Base-by-base conservation (phyloP, 2,888 invertebrate genomes). In the Himalopsyche tibetana region DNA sequence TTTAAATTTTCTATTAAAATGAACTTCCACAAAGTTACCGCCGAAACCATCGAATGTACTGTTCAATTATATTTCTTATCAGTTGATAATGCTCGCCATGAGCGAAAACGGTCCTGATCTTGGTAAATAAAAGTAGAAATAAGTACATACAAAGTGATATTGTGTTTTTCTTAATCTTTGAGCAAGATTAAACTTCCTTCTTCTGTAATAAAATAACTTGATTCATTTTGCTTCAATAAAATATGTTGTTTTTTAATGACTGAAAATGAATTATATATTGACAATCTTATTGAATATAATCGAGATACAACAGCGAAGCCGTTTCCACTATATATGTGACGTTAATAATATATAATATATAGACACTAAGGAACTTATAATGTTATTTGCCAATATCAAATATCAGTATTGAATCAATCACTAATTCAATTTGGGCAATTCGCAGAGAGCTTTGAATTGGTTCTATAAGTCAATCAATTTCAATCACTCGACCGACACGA, bases 381-480 rank as follows among this genome's bases (percentile, higher is more conserved):
- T 74, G 74, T 15, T 74, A 36, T 80, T 80, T 80, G 80, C 42
- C 80, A 45, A 45, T 80, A 80, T 45, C 40, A 80, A 80, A 80
- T 80, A 80, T 80, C 45, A 80, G 51, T 80, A 80, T 45, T 45
- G 51, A 80, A 80, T 45, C 80, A 80, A 45, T 80, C 80, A 80
- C 42, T 45, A 80, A 80, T 42, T 80, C 80, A 51, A 80, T 42
- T 80, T 45, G 28, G 74, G 74, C 38, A 74, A 74, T 74, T 74
- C 74, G 11, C 74, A 15, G 74, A 74, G 74, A 74, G 74, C 28
- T 74, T 74, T 74, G 74, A 74, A 80, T 45, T 51, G 80, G 42
- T 80, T 11, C 80, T 84, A 84, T 82, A 82, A 82, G 84, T 84
- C 84, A 84, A 86, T 86, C 86, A 86, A 86, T 84, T 84, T 84